These are phyloP conservation scores for Atta texana DNA, from an alignment of 1,140 invertebrate genomes.

Conservation along the genomic window DNA sequence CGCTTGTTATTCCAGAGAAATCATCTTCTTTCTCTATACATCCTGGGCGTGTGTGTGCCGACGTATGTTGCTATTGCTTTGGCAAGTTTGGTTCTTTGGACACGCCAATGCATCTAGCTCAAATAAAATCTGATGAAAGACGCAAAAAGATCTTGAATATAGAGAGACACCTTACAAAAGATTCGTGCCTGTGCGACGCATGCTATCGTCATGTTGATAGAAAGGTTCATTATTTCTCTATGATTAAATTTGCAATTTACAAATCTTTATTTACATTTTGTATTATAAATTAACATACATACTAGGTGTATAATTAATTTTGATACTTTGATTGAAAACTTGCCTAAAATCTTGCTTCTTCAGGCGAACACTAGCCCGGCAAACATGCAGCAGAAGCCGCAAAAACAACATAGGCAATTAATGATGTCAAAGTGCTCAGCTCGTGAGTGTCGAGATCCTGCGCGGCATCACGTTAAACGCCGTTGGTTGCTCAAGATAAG, in stretches of 20 bases:
- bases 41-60: constrained; percentile 91
- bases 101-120: constrained; percentile 94
- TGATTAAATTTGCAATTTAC: background rate
- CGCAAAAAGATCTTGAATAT: constrained; percentile 92
- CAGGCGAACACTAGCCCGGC: constrained; percentile 84
- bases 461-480: constrained; percentile 90
- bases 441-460: constrained; percentile 87
- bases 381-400: constrained; percentile 83
- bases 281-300: background rate
- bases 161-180: constrained; percentile 92
- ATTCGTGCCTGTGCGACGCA: constrained; percentile 94
- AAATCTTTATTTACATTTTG: background rate
- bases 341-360: background rate
- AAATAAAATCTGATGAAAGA: constrained; percentile 92
- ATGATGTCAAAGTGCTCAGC: constrained; percentile 83
- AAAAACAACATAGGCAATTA: constrained; percentile 82
- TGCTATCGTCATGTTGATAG: constrained; percentile 94
- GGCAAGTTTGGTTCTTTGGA: constrained; percentile 94
- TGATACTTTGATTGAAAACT: background rate
- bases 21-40: constrained; percentile 94
- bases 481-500: constrained; percentile 93
- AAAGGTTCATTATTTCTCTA: constrained; percentile 86
- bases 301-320: constrained; percentile 11
- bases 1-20: constrained; percentile 94
- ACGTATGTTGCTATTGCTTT: constrained; percentile 94